These are phyloP conservation scores for Pachypeltis micranthus DNA, from an alignment of 1,140 invertebrate species.

Conservation along the genomic window DNA sequence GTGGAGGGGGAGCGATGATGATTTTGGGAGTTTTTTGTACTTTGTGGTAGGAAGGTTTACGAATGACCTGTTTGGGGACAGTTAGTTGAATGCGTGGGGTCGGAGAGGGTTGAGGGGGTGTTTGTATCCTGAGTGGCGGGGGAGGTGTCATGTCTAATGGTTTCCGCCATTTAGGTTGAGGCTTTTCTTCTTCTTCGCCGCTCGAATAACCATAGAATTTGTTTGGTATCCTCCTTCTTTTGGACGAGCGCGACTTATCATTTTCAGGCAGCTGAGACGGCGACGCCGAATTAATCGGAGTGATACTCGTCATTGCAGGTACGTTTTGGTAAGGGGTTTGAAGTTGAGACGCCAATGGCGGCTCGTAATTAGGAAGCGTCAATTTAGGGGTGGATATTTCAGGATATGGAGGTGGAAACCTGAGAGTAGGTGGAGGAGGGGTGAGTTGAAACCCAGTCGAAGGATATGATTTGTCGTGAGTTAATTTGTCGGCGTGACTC, in stretches of 20 bases:
- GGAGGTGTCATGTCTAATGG: slow-evolving; percentile 33
- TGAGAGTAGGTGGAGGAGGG: neutral
- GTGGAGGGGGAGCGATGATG: neutral
- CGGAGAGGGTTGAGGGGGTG: slow-evolving; percentile 20
- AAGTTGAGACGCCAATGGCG: neutral
- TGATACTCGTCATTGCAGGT: neutral
- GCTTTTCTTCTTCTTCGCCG: slow-evolving; percentile 59
- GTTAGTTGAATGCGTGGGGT: slow-evolving; percentile 36
- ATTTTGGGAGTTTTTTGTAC: slow-evolving; percentile 2
- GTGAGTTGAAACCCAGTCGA: neutral
- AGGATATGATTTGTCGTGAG: slow-evolving; percentile 4
- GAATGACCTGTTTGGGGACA: slow-evolving; percentile 29
- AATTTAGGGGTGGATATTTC: neutral
- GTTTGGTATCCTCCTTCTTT: slow-evolving; percentile 62
- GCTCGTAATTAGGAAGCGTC: neutral
- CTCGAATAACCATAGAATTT: slow-evolving; percentile 76
- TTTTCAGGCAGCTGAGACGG: slow-evolving; percentile 22
- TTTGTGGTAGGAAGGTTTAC: slow-evolving; percentile 29
- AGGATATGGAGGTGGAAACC: neutral
- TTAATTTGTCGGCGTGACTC: neutral
- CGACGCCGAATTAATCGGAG: neutral
- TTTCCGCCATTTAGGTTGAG: slow-evolving; percentile 52
- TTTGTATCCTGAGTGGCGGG: slow-evolving; percentile 29
- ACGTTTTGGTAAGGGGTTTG: neutral
- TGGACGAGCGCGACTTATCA: slow-evolving; percentile 35